Base-by-base conservation (phyloP, 2,888 invertebrate species). In the Scotopteryx bipunctaria region DNA sequence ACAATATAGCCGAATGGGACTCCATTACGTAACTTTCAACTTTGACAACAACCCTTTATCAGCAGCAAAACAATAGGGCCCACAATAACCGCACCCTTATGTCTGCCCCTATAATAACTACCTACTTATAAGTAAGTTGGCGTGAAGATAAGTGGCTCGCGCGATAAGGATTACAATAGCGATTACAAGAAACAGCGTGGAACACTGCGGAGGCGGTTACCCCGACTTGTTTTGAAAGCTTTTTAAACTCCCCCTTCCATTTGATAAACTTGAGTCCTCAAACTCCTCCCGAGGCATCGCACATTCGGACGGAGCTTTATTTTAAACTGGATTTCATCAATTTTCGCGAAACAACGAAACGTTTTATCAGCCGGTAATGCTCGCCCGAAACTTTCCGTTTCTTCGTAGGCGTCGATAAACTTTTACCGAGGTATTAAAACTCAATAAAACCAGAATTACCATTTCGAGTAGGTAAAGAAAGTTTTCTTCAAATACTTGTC, bases 151-250 rank as follows among this genome's bases (percentile, higher is more conserved):
- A 73, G 69, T 69, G 61, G 57, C 47, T 56, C 59, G 31, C 43
- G 52, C 57, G 81, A 81, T 82, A 83, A 81, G 69, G 64, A 61
- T 67, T 61, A 79, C 80, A 82, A 78, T 73, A 59, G 70, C 65
- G 69, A 78, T 77, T 70, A 74, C 72, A 74, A 76, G 74, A 73
- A 72, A 77, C 69, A 68, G 66, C 64, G 56, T 44, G 60, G 58
- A 78, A 80, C 78, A 81, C 74, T 71, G 64, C 65, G 57, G 55
- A 52, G 66, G 59, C 57, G 63, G 58, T 67, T 67, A 64, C 59
- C 66, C 55, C 57, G 67, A 67, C 63, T 68, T 59, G 67, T 72
- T 71, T 67, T 57, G 67, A 80, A 78, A 80, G 76, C 78, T 76
- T 80, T 81, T 78, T 67, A 75, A 69, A 61, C 61, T 59, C 54